phyloP scores from a whole-genome alignment of 2,113 vertebrate species.

The Ailurus styani region DNA sequence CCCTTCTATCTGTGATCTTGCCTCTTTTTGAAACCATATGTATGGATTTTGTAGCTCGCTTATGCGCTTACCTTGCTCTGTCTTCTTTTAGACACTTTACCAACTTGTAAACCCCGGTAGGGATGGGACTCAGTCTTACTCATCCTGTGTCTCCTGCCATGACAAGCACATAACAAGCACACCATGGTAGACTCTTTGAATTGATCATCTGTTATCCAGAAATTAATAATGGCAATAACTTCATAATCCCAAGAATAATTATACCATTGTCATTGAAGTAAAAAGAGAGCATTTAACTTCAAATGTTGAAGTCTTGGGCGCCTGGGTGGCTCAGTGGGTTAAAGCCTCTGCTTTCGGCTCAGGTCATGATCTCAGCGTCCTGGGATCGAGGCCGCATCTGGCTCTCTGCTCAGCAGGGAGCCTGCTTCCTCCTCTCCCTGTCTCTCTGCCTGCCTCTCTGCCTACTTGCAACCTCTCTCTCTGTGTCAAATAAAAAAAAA shows the following conservation, averaged over 20 bases:
- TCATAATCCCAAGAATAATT: conserved; percentile 51
- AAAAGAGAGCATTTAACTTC: conserved; percentile 46
- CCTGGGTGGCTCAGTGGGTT: no score
- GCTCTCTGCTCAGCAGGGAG: no score
- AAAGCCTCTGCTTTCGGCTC: no score
- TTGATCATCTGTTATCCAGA: conserved; percentile 16
- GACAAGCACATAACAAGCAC: background rate
- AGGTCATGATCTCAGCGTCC: no score
- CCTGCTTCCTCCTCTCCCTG: no score
- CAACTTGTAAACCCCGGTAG: background rate
- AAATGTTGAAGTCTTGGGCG: conserved; percentile 31
- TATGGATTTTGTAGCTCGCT: background rate
- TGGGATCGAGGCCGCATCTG: no score
- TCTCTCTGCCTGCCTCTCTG: no score
- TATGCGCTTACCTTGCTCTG: background rate
- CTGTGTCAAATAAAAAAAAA: no score
- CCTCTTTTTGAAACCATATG: background rate
- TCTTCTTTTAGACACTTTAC: conserved; percentile 1
- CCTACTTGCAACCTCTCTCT: no score
- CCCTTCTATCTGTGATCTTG: background rate
- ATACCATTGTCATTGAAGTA: conserved; percentile 23
- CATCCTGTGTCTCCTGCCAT: background rate
- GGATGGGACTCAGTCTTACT: background rate
- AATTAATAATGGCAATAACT: conserved; percentile 39
- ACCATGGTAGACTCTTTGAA: background rate